These are phyloP conservation scores for Lepidurus arcticus DNA, from an alignment of 1,140 invertebrate species.

Conservation along the genomic window DNA sequence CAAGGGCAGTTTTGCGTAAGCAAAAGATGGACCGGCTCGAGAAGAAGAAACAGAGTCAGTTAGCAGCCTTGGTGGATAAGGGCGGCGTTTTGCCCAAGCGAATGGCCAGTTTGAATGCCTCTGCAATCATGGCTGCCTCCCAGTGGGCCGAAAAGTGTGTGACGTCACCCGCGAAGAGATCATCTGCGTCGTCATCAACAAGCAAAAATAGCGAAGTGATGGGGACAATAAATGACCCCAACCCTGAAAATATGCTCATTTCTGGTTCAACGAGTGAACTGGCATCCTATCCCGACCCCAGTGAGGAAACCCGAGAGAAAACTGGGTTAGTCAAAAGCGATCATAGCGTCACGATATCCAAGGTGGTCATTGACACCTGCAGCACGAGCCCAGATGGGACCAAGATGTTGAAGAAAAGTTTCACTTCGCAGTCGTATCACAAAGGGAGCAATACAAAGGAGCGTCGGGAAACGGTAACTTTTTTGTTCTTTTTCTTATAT, in stretches of 20 bases:
- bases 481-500: neutral
- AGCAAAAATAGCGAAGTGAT: slow-evolving; percentile 16
- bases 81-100: slow-evolving; percentile 74
- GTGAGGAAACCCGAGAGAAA: neutral
- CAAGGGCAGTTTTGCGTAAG: slow-evolving; percentile 3
- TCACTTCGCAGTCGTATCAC: slow-evolving; percentile 1
- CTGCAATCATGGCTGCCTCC: slow-evolving; percentile 76
- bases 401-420: slow-evolving; percentile 20
- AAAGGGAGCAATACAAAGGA: neutral
- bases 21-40: slow-evolving; percentile 29
- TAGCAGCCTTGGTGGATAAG: slow-evolving; percentile 34
- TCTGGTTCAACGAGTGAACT: neutral
- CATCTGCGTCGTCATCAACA: neutral
- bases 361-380: slow-evolving; percentile 20
- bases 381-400: slow-evolving; percentile 20
- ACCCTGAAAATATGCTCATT: neutral
- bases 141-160: slow-evolving; percentile 26
- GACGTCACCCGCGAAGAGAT: neutral
- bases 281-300: neutral
- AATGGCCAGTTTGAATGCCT: slow-evolving; percentile 88
- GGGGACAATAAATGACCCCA: neutral
- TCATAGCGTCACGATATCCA: slow-evolving; percentile 18
- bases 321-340: slow-evolving; percentile 8
- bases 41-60: slow-evolving; percentile 38
- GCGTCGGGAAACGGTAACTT: neutral